These are phyloP conservation scores for Zoanthus sociatus DNA, from an alignment of 92 coral and sea anemone genomes.

Conservation along the genomic window DNA sequence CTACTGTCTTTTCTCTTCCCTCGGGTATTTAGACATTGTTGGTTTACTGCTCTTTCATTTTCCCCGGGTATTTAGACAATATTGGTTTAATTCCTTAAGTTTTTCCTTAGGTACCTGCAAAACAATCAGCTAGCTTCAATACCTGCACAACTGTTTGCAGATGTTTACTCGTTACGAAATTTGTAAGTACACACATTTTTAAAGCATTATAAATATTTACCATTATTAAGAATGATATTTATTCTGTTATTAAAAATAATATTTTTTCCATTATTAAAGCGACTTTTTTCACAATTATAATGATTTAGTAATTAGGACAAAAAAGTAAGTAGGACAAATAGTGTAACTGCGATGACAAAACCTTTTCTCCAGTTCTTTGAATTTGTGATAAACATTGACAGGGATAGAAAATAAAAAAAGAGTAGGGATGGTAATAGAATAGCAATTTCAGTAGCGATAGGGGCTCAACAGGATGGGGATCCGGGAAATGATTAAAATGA, in stretches of 20 bases:
- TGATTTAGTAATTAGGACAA: neutral
- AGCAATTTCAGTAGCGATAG: no score
- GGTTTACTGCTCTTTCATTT: neutral
- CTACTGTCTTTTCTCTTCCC: neutral
- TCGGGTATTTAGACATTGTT: neutral
- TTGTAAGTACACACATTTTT: neutral
- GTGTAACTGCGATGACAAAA: no score
- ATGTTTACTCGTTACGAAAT: neutral
- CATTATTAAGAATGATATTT: neutral
- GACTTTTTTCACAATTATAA: neutral
- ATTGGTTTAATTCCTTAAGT: neutral
- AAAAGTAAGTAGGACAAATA: no score
- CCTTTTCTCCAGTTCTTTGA: no score
- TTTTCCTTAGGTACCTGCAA: neutral
- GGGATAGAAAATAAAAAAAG: no score
- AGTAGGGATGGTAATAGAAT: no score
- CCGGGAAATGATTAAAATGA: no score
- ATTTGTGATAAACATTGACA: no score
- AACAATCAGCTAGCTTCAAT: neutral
- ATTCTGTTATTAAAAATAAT: neutral
- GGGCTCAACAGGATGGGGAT: no score
- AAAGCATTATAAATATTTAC: neutral
- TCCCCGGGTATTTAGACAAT: neutral
- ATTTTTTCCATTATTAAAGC: neutral
- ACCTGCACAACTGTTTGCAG: neutral